Evolutionary conservation across 2,888 invertebrate genomes (phyloP), one percentile per base, ranked within the genome.

Genomic region (Lottia gigantea): DNA sequence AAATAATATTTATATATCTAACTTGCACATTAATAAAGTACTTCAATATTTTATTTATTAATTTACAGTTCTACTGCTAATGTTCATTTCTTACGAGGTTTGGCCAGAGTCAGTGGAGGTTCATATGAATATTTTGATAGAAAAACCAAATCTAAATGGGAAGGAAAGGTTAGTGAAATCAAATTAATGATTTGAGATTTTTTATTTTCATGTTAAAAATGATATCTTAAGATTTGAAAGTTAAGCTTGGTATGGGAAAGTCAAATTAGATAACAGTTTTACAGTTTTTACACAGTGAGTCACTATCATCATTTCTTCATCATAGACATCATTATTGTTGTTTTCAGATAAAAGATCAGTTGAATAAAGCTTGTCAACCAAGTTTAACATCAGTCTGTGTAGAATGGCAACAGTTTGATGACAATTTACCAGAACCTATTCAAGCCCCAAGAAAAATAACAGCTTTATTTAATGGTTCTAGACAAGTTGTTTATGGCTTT

Each of bases 401-500:
- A 6, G 83, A 84, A 64, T 88, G 88, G 88, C 82, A 83, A 71
- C 83, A 83, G 72, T 82, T 84, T 78, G 82, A 83, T 46, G 78
- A 81, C 25, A 77, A 80, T 62, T 73, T 75, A 7, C 75, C 79
- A 12, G 64, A 76, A 11, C 82, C 81, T 31, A 72, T 82, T 1
- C 87, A 87, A 72, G 88, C 88, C 7, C 88, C 88, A 2, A 70
- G 76, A 31, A 79, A 79, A 62, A 85, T 88, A 68, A 85, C 83
- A 7, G 82, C 87, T n/a, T 77, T 88, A 19, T 88, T 88, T 77
- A 88, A 78, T 77, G 88, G 88, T 0, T 82, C 85, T 7, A 76
- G 87, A 70, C 85, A 85, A 61, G 85, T 88, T 40, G 80, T 87
- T 45, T 88, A 88, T 76, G 88, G 87, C 31, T 87, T 84, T 79